Conservation (phyloP, 2,113 vertebrate genomes). For the Nothoprocta perdicaria region DNA sequence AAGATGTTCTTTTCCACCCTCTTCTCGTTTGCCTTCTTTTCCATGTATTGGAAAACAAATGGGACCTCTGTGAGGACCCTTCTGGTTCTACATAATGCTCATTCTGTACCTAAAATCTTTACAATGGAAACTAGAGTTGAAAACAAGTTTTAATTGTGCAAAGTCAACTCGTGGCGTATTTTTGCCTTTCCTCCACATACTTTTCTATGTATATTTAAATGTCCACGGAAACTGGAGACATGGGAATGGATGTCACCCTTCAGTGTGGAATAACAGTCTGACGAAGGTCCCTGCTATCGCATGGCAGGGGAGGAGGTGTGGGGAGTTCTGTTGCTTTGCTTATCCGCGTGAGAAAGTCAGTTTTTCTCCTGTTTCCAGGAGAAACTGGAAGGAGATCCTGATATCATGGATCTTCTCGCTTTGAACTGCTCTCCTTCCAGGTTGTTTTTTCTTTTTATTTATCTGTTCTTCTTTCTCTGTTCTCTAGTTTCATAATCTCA, state of each 20-base stretch:
- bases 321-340: background rate
- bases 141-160: background rate
- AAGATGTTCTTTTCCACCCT: background rate
- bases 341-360: background rate
- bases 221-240: background rate
- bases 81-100: background rate
- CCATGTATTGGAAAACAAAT: background rate
- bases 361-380: background rate
- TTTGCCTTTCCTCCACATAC: background rate
- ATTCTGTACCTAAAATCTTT: background rate
- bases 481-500: background rate
- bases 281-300: background rate
- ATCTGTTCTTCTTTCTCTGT: background rate
- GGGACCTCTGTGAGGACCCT: background rate
- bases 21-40: background rate
- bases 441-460: no score
- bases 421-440: background rate
- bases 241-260: background rate
- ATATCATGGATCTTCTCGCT: background rate
- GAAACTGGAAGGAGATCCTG: background rate
- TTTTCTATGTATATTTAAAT: background rate
- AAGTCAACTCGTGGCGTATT: background rate
- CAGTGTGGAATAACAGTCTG: background rate
- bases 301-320: rapidly evolving
- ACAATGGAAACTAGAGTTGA: background rate